Evolutionary conservation across 2,888 invertebrate genomes (phyloP).

Genomic region (Pseudoips prasinana): DNA sequence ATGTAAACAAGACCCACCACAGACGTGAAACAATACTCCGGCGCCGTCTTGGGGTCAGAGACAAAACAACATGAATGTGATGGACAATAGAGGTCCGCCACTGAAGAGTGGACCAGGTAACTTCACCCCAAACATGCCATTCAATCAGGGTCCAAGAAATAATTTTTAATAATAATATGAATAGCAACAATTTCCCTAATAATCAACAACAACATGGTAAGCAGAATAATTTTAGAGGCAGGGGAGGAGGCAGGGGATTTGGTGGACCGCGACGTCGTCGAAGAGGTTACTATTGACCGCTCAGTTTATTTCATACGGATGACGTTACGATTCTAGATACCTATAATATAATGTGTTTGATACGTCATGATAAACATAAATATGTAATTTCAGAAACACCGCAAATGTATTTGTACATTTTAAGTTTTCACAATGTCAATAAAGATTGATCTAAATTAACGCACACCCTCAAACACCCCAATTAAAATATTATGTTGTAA

Average conservation of each 20-base stretch:
- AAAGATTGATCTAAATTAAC: conserved; percentile 4
- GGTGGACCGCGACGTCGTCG: conserved; percentile 46
- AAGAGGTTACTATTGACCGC: conserved; percentile 32
- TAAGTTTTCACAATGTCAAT: conserved; percentile 13
- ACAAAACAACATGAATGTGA: conserved; percentile 8
- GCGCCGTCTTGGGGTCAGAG: conserved; percentile 11
- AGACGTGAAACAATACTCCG: background rate
- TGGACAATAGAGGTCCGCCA: conserved; percentile 14
- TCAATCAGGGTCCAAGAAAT: conserved; percentile 42
- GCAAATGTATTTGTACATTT: conserved; percentile 11
- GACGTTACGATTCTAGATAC: too few relatives aligned
- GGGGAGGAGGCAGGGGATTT: conserved; percentile 37
- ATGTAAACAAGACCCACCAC: conserved; percentile 1
- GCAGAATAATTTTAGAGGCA: conserved; percentile 36
- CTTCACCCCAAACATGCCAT: conserved; percentile 16
- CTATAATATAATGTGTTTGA: too few relatives aligned
- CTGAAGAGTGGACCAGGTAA: conserved; percentile 15
- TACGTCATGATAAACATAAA: too few relatives aligned
- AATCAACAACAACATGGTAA: conserved; percentile 39
- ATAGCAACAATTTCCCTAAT: conserved; percentile 37
- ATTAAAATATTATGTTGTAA: too few relatives aligned
- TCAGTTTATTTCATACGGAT: too few relatives aligned
- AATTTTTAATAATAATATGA: conserved; percentile 38
- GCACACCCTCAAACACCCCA: too few relatives aligned
- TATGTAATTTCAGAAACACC: background rate